Conservation (phyloP, 1,140 invertebrate species). For the Paraescarpia echinospica region DNA sequence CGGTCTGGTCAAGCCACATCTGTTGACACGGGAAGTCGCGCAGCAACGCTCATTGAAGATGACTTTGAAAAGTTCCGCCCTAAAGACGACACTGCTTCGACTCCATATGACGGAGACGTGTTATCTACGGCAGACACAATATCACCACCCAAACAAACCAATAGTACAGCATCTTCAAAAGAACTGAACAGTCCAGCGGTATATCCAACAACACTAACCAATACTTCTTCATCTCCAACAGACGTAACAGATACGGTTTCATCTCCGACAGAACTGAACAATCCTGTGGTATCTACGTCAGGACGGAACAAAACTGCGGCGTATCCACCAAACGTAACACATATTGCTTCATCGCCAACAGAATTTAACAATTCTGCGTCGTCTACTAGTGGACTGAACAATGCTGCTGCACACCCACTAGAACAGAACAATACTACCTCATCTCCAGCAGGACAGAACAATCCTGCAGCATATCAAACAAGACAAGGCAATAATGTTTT, state of each 20-base stretch:
- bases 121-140: background rate
- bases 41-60: background rate
- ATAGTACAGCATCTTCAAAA: too few species aligned
- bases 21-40: background rate
- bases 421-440: background rate
- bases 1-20: background rate
- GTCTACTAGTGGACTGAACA: too few species aligned
- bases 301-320: too few species aligned
- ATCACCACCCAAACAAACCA: background rate
- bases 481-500: background rate
- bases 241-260: background rate
- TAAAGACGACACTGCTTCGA: background rate
- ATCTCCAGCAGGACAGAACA: too few species aligned
- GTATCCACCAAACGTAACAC: too few species aligned
- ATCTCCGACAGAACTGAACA: background rate
- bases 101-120: background rate
- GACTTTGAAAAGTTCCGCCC: background rate
- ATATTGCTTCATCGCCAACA: too few species aligned
- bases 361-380: too few species aligned
- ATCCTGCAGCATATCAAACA: too few species aligned
- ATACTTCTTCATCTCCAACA: too few species aligned
- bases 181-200: too few species aligned
- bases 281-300: too few species aligned
- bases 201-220: too few species aligned
- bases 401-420: background rate